Evolutionary conservation across 1,140 invertebrate genomes (phyloP).

Genomic region (Panonychus citri): DNA sequence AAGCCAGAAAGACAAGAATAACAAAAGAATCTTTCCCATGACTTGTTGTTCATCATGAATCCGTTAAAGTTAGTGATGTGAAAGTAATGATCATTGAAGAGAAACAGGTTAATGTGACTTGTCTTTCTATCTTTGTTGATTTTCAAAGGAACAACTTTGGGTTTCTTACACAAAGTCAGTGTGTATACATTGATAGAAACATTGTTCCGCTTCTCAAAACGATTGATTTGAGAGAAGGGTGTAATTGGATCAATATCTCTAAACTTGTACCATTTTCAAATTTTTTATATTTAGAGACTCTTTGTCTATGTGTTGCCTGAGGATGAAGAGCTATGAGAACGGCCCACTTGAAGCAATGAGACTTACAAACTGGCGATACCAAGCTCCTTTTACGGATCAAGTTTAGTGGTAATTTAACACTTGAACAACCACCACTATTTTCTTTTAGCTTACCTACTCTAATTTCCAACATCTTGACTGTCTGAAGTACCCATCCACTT

Average conservation of each 20-base stretch:
- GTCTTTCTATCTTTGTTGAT: neutral
- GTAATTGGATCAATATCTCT: neutral
- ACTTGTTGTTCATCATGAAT: neutral
- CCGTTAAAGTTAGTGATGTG: neutral
- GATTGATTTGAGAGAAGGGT: neutral
- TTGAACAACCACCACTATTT: neutral
- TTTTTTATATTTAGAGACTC: neutral
- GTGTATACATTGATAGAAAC: neutral
- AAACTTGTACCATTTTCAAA: neutral
- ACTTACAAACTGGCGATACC: neutral
- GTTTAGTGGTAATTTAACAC: neutral
- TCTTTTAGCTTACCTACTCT: neutral
- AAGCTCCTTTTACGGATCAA: neutral
- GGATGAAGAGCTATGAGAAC: neutral
- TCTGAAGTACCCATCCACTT: neutral
- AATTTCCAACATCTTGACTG: neutral
- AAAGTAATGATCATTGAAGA: neutral
- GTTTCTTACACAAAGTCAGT: too few relatives aligned
- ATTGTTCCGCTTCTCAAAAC: neutral
- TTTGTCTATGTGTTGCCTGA: neutral
- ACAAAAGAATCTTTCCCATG: neutral
- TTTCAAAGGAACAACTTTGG: neutral
- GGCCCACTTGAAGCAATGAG: neutral
- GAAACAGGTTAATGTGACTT: neutral
- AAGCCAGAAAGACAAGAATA: neutral